Conservation (phyloP, 2,797 vertebrate genomes). For the Darevskia mixta region DNA sequence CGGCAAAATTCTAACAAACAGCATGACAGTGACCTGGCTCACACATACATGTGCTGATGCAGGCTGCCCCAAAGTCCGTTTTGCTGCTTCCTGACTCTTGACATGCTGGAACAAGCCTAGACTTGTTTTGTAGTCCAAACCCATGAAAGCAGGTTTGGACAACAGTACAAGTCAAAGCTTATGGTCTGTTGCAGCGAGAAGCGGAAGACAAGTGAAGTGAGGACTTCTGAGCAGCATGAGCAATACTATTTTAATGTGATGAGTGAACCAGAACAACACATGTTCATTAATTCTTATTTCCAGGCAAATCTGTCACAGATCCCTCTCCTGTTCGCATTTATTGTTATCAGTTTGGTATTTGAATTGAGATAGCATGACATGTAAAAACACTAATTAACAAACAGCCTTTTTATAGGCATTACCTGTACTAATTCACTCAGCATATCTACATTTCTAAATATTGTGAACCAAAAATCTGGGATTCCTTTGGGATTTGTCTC, state of each 20-base stretch:
- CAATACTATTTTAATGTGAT: no score
- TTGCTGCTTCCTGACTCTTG: no score
- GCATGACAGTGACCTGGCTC: background rate
- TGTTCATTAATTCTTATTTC: background rate
- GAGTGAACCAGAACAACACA: background rate
- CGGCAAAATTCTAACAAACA: background rate
- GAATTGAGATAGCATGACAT: background rate
- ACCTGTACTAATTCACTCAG: constrained; percentile 94
- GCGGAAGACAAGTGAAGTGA: no score
- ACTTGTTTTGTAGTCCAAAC: no score
- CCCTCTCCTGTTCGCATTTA: background rate
- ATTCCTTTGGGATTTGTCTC: constrained; percentile 90
- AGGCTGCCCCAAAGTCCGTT: no score
- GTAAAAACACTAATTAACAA: background rate
- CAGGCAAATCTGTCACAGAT: background rate
- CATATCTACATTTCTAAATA: constrained; percentile 97
- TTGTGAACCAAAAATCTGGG: constrained; percentile 98
- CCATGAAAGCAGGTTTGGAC: no score
- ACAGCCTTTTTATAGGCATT: constrained; percentile 18
- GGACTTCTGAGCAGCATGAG: no score
- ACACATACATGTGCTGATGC: no score
- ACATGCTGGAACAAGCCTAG: no score
- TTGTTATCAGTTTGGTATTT: background rate
- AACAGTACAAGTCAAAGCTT: no score
- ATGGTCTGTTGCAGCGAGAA: no score